Conservation (phyloP, 2,797 vertebrate species). For the Picus viridis region DNA sequence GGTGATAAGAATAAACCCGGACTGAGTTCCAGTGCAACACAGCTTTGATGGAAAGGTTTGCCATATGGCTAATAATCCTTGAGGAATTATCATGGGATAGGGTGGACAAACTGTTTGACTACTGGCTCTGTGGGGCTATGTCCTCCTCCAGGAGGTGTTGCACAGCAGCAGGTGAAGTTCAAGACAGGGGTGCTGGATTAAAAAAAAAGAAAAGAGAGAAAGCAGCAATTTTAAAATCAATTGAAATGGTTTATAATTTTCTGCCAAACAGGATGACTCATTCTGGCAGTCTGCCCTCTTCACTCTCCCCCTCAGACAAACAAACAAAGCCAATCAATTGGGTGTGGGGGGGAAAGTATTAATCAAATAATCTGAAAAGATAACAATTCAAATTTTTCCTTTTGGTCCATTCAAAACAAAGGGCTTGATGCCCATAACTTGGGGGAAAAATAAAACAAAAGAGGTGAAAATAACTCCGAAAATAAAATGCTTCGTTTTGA, state of each 20-base stretch:
- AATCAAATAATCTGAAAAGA: conserved; percentile 41
- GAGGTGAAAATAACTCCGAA: conserved; percentile 47
- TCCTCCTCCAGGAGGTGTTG: background rate
- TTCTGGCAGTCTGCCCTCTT: conserved; percentile 43
- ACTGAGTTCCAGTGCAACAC: background rate
- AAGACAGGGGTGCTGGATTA: background rate
- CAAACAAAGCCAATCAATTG: conserved; percentile 54
- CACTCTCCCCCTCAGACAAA: conserved; percentile 32
- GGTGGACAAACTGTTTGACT: background rate
- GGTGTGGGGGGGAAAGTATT: background rate
- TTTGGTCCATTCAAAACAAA: conserved; percentile 43
- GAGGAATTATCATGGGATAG: background rate
- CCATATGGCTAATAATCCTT: conserved; percentile 23
- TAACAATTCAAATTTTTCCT: conserved; percentile 33
- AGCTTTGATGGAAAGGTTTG: background rate
- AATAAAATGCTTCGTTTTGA: conserved; percentile 51
- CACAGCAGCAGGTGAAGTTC: background rate
- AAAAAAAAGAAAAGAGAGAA: accelerated
- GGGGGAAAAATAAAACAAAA: conserved; percentile 38
- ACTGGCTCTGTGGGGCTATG: background rate
- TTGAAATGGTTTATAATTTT: conserved; percentile 52
- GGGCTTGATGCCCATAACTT: conserved; percentile 5
- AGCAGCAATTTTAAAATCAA: conserved; percentile 43
- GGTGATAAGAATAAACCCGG: background rate
- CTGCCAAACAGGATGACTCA: conserved; percentile 55